phyloP scores from a whole-genome alignment of 2,888 invertebrate genomes.

The Lymantria monacha region DNA sequence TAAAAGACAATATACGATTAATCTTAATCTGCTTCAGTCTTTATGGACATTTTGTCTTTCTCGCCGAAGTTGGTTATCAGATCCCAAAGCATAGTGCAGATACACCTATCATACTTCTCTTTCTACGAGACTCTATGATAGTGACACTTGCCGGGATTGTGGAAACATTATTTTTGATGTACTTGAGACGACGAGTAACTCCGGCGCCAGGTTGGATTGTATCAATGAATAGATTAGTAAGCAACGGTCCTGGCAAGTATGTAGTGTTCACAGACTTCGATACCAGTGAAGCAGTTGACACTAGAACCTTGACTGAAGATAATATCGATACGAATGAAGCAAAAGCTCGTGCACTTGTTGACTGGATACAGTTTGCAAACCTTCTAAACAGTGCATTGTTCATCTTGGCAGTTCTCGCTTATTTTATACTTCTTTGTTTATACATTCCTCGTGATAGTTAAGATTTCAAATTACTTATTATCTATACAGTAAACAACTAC shows the following conservation, averaged over 20 bases:
- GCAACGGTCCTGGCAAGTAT: constrained; percentile 63
- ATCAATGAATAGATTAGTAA: constrained; percentile 50
- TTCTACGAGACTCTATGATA: constrained; percentile 71
- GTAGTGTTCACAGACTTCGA: constrained; percentile 73
- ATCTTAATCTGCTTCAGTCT: constrained; percentile 81
- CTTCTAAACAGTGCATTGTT: constrained; percentile 63
- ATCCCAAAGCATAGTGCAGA: constrained; percentile 83
- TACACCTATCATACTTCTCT: constrained; percentile 79
- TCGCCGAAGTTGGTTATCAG: constrained; percentile 82
- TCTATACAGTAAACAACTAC: no score
- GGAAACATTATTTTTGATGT: constrained; percentile 62
- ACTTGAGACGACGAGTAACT: constrained; percentile 46
- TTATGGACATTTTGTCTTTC: constrained; percentile 82
- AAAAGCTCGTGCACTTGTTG: constrained; percentile 36
- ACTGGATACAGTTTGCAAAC: constrained; percentile 69
- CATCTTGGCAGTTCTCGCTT: constrained; percentile 51
- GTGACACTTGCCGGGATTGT: constrained; percentile 59
- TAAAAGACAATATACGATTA: constrained; percentile 80
- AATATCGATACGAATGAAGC: constrained; percentile 31
- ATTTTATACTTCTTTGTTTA: constrained; percentile 55
- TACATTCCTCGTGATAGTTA: constrained; percentile 53
- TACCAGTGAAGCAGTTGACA: constrained; percentile 47
- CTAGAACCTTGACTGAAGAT: constrained; percentile 49
- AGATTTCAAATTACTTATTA: no score
- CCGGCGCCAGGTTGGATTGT: constrained; percentile 63